These are phyloP conservation scores for Hirundichthys speculiger DNA, from an alignment of 2,113 vertebrate species.

Conservation along the genomic window DNA sequence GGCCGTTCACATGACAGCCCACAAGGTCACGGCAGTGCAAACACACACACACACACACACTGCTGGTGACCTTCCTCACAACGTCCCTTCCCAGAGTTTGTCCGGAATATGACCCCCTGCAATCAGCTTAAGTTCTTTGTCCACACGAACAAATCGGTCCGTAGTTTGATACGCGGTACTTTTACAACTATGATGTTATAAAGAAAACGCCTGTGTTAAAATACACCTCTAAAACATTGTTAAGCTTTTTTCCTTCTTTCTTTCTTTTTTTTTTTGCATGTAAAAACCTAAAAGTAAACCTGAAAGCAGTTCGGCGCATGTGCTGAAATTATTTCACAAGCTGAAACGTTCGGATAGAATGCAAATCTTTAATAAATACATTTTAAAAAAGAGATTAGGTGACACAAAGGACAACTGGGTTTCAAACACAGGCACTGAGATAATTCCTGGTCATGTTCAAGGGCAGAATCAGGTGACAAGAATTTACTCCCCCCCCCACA, in stretches of 20 bases:
- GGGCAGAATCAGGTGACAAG: conserved; percentile 68
- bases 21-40: conserved; percentile 46
- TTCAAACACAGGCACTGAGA: conserved; percentile 8
- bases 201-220: too few relatives aligned
- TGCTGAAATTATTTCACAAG: not conserved
- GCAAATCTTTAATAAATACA: not conserved
- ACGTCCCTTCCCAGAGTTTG: not conserved
- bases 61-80: not conserved
- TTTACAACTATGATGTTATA: too few relatives aligned
- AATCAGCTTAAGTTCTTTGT: too few relatives aligned
- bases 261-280: not conserved
- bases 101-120: too few relatives aligned
- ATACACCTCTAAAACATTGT: too few relatives aligned
- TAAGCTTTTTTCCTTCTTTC: not conserved
- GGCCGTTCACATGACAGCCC: conserved; percentile 28
- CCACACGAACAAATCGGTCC: too few relatives aligned
- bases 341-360: not conserved
- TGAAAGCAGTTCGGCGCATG: not conserved
- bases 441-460: conserved; percentile 36
- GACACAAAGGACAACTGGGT: not conserved
- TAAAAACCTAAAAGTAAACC: too few relatives aligned
- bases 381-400: not conserved
- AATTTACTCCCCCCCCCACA: conserved; percentile 44
- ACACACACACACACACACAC: conserved; percentile 1
- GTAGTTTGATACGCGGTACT: too few relatives aligned